phyloP scores from a whole-genome alignment of 2,888 invertebrate genomes.

The Ferrisia virgata region DNA sequence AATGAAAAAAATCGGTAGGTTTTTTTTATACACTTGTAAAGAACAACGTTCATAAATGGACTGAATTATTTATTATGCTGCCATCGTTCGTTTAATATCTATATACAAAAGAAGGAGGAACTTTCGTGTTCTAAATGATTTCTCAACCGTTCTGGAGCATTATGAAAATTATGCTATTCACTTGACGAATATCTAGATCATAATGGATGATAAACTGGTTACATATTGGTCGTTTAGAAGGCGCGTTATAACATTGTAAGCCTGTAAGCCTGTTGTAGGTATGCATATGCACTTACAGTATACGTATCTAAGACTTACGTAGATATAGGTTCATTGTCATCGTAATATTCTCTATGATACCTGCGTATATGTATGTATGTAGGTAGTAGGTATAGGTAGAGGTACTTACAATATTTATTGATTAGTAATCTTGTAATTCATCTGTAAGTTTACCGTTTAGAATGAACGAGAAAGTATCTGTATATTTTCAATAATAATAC shows the following conservation, averaged over 20 bases:
- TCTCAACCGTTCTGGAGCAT: background rate
- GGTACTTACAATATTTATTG: no score
- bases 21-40: no score
- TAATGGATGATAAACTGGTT: background rate
- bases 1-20: no score
- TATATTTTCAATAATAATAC: background rate
- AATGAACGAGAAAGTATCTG: conserved; percentile 4
- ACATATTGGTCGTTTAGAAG: background rate
- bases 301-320: no score
- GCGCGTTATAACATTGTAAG: background rate
- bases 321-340: background rate
- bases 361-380: no score
- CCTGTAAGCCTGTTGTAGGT: no score
- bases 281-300: no score
- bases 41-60: background rate
- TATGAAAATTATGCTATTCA: background rate
- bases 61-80: background rate
- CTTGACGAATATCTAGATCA: background rate
- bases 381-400: no score
- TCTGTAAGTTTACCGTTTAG: background rate
- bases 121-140: background rate
- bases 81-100: no score
- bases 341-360: background rate
- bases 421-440: background rate
- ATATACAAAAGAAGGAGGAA: no score